A percentile compares a stretch with the other conserved stretches of the same genome.
Conservation (phyloP, 2,797 vertebrate species). For the Sparus aurata region DNA sequence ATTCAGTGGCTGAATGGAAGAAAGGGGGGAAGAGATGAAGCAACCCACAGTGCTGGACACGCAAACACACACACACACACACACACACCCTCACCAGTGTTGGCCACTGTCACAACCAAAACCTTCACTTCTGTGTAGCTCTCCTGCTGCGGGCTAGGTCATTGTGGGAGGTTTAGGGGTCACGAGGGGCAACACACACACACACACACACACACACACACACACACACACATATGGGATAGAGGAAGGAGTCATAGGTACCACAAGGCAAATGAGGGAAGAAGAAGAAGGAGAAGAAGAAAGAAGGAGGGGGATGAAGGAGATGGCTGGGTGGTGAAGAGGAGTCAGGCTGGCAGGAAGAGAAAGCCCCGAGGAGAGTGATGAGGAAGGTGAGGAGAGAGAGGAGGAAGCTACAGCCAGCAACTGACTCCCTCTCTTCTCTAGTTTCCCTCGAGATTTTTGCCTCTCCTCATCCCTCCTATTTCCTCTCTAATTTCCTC, state of each 20-base stretch:
- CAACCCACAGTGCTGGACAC: constrained; percentile 68
- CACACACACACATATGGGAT: neutral
- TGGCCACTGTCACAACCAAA: constrained; percentile 68
- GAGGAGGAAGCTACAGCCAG: constrained; percentile 6
- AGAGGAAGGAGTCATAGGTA: constrained; percentile 34
- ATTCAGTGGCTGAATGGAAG: constrained; percentile 88
- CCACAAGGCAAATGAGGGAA: constrained; percentile 29
- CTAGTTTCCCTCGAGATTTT: constrained; percentile 14
- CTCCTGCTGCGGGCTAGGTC: constrained; percentile 58
- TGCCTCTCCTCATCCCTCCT: constrained; percentile 11
- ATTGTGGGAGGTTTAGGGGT: constrained; percentile 49
- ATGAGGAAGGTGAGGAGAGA: constrained; percentile 13
- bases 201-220: neutral
- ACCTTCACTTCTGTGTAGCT: constrained; percentile 58
- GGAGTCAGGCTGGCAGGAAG: constrained; percentile 35
- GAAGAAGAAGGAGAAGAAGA: neutral
- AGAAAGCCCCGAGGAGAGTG: constrained; percentile 37
- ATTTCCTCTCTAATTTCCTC: constrained; percentile 26
- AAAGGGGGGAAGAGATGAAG: constrained; percentile 77
- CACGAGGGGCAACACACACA: constrained; percentile 27
- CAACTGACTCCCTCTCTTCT: constrained; percentile 10
- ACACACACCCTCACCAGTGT: constrained; percentile 52
- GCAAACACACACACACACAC: constrained; percentile 41
- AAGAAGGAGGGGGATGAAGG: constrained; percentile 28
- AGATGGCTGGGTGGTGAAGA: constrained; percentile 12